Evolutionary conservation across 2,888 invertebrate genomes (phyloP), one percentile per base, ranked within the genome.

Genomic region (Leptopilina drosophilae): DNA sequence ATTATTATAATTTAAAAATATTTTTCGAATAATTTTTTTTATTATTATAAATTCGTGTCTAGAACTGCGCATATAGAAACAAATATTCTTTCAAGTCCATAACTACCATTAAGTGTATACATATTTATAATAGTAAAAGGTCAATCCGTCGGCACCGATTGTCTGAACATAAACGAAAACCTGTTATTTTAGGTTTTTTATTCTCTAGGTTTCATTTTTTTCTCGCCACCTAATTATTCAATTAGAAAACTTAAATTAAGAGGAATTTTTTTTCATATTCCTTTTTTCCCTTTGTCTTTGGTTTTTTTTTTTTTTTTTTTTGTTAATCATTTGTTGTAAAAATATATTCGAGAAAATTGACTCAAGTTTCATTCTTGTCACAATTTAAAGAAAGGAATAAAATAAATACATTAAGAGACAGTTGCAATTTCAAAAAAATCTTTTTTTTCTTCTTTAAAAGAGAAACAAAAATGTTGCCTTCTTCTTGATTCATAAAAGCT

Each of bases 401-500:
- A n/a, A n/a, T n/a, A n/a, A n/a, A n/a, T n/a, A n/a, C n/a, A n/a
- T n/a, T 33, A 33, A 33, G 3, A 33, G 4, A 33, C 33, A 33
- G 1, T 33, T 33, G 33, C 33, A 33, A 33, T 33, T 33, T 33
- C 2, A 3, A 33, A 33, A 33, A 33, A 33, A 2, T 33, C 3
- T 3, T 33, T 33, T 33, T 33, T 33, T 3, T 33, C 33, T 33
- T 33, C 3, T 33, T 33, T 33, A 33, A 33, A 33, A 33, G 33
- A 20, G 3, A 3, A 33, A 8, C 6, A 42, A 42, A 77, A 42
- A 59, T 65, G 33, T 33, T 64, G 26, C 8, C 53, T 66, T 76
- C 53, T 66, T 76, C 73, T 80, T 79, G 82, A 82, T 81, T 81
- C 79, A 78, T 77, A 69, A 79, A 78, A 65, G 81, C 80, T 83